Evolutionary conservation across 92 coral and sea anemone genomes (phyloP).

Genomic region (Umimayanthus kanabou): DNA sequence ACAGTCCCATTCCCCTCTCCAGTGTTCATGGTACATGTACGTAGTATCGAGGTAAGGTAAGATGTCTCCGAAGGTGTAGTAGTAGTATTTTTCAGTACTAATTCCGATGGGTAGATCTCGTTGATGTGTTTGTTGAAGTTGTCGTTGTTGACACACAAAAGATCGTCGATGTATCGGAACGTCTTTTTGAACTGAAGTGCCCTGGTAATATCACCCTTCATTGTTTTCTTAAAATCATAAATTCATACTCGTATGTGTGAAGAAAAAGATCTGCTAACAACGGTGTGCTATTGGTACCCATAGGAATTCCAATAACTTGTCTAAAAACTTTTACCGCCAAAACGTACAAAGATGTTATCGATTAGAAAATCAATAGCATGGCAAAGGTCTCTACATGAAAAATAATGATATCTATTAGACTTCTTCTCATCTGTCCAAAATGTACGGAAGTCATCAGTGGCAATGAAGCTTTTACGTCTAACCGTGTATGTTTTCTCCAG

Average conservation of each 20-base stretch:
- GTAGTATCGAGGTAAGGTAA: slow-evolving; percentile 14
- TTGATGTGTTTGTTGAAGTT: too few relatives aligned
- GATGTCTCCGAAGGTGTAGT: too few relatives aligned
- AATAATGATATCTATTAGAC: too few relatives aligned
- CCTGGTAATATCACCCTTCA: slow-evolving; percentile 15
- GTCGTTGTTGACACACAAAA: too few relatives aligned
- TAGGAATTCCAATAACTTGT: slow-evolving; percentile 33
- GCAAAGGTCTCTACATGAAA: too few relatives aligned
- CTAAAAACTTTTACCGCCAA: slow-evolving; percentile 45
- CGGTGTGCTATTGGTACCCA: too few relatives aligned
- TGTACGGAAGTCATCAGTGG: neutral
- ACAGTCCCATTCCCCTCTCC: neutral
- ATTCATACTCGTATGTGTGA: slow-evolving; percentile 12
- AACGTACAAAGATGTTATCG: slow-evolving; percentile 45
- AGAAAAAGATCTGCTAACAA: too few relatives aligned
- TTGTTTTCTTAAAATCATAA: slow-evolving; percentile 43
- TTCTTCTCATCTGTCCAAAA: too few relatives aligned
- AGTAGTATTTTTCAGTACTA: too few relatives aligned
- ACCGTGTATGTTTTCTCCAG: too few relatives aligned
- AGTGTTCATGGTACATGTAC: too few relatives aligned
- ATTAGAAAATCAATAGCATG: slow-evolving; percentile 29
- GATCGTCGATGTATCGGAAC: slow-evolving; percentile 25
- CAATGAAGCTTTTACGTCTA: slow-evolving; percentile 27
- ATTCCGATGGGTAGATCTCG: too few relatives aligned
- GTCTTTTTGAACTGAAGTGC: slow-evolving; percentile 46